Conservation (phyloP, 2,113 vertebrate species). For the Nycticryphes semicollaris region DNA sequence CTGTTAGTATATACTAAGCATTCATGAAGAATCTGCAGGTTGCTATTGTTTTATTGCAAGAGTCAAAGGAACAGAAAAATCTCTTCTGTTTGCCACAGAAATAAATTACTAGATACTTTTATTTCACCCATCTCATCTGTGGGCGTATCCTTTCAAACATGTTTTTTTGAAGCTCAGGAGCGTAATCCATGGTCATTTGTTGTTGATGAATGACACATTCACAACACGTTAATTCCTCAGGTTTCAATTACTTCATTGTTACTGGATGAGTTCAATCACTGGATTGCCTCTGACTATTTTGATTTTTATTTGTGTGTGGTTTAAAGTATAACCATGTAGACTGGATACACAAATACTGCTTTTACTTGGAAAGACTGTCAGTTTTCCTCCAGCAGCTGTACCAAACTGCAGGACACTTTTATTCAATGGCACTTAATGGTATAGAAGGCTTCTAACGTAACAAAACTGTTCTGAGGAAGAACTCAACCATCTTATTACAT, state of each 20-base stretch:
- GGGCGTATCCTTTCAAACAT: background rate
- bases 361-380: background rate
- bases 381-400: background rate
- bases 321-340: background rate
- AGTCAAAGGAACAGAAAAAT: background rate
- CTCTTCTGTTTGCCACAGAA: background rate
- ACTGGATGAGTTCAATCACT: background rate
- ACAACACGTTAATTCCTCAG: rapidly evolving
- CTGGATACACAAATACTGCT: background rate
- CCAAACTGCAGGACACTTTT: background rate
- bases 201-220: background rate
- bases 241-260: background rate
- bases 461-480: background rate
- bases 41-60: background rate
- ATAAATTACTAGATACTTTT: background rate
- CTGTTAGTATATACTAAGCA: background rate
- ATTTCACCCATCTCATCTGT: background rate
- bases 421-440: background rate
- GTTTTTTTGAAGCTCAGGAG: background rate
- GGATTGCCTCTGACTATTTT: background rate
- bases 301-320: background rate
- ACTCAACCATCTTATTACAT: background rate
- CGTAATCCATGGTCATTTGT: background rate
- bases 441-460: background rate
- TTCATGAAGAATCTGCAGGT: background rate